These are phyloP conservation scores for Stratiomys singularior DNA, from an alignment of 2,888 invertebrate genomes.

Conservation along the genomic window DNA sequence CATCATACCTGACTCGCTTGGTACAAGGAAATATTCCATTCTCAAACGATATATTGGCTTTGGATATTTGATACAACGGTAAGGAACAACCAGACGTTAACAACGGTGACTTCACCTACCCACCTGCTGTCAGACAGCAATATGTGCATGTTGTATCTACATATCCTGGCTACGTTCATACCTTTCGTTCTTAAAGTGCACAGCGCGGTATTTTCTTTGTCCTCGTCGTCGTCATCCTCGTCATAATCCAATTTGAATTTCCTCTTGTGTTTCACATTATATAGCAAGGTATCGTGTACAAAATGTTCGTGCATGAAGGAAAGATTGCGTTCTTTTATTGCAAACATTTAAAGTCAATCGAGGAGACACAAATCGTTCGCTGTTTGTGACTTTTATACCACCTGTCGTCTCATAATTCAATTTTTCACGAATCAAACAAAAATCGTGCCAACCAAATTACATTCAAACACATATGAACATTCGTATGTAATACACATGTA, in stretches of 20 bases:
- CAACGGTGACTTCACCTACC: not conserved
- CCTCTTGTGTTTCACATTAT: conserved; percentile 10
- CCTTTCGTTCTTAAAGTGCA: too few relatives aligned
- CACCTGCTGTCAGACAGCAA: not conserved
- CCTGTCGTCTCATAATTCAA: conserved; percentile 45
- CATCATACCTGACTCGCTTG: not conserved
- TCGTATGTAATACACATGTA: too few relatives aligned
- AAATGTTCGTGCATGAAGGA: not conserved
- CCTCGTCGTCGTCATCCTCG: not conserved
- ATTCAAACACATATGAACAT: too few relatives aligned
- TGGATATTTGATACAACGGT: conserved; percentile 34
- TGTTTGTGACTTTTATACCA: conserved; percentile 36
- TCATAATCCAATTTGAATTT: conserved; percentile 37
- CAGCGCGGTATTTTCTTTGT: too few relatives aligned
- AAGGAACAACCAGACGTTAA: conserved; percentile 18
- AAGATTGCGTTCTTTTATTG: too few relatives aligned
- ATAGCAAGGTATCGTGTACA: not conserved
- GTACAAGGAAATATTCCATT: not conserved
- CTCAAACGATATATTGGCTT: conserved; percentile 7
- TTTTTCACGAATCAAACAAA: conserved; percentile 9
- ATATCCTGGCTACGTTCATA: not conserved
- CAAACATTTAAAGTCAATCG: too few relatives aligned
- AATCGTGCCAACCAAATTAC: not conserved
- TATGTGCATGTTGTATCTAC: not conserved
- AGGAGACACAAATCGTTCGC: not conserved